A percentile compares a stretch with the other conserved stretches of the same genome.
These are phyloP conservation scores for Lathronympha strigana DNA, from an alignment of 2,888 invertebrate species.

Conservation along the genomic window DNA sequence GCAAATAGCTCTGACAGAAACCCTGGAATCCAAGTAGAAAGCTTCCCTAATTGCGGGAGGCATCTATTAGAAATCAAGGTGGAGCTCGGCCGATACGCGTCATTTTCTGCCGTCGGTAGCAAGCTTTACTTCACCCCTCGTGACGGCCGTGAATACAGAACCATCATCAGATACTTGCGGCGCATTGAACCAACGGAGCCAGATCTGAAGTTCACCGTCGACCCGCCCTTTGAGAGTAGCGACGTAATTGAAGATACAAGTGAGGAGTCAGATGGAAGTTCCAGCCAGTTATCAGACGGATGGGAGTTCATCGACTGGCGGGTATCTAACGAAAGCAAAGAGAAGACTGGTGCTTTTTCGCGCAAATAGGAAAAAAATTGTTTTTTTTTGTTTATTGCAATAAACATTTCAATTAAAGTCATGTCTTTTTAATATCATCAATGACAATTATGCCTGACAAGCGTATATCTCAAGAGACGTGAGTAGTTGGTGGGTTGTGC, in stretches of 20 bases:
- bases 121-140: background rate
- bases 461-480: too few relatives aligned
- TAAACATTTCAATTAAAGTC: background rate
- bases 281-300: background rate
- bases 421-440: too few relatives aligned
- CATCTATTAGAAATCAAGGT: background rate
- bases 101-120: background rate
- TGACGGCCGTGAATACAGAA: background rate
- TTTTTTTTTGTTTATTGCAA: background rate
- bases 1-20: background rate
- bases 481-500: too few relatives aligned
- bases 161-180: background rate
- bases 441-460: too few relatives aligned
- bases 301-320: background rate
- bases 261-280: background rate
- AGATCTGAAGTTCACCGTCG: background rate
- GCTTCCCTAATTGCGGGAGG: background rate
- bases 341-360: too few relatives aligned
- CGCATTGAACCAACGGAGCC: background rate
- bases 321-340: too few relatives aligned
- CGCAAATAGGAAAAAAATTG: too few relatives aligned
- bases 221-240: background rate
- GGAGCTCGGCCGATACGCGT: background rate
- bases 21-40: background rate
- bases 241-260: background rate